Conservation (phyloP, 2,888 invertebrate genomes). For the Dynastes hyllus region DNA sequence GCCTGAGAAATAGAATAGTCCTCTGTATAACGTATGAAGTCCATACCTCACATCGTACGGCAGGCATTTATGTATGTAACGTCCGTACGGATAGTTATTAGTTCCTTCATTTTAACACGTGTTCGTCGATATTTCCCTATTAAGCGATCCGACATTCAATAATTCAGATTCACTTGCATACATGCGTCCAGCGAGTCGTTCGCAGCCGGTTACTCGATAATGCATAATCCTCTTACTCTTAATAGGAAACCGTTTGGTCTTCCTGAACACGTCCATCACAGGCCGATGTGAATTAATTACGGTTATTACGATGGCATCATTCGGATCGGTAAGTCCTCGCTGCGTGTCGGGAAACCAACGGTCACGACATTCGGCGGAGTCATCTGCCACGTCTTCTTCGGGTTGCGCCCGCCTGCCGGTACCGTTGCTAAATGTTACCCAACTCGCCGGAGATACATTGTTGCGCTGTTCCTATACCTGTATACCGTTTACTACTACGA, state of each 20-base stretch:
- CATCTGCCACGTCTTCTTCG: constrained; percentile 10
- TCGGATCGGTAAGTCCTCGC: constrained; percentile 18
- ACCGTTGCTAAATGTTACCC: constrained; percentile 17
- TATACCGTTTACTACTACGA: neutral
- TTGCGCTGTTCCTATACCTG: neutral
- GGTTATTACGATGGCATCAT: constrained; percentile 16
- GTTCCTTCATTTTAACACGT: constrained; percentile 41
- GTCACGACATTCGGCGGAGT: constrained; percentile 26
- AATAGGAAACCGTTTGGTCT: constrained; percentile 37
- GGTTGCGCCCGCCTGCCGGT: neutral
- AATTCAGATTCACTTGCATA: constrained; percentile 2
- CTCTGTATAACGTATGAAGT: neutral
- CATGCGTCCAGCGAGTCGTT: neutral
- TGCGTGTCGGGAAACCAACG: constrained; percentile 30
- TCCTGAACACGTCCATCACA: constrained; percentile 40
- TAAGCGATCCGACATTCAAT: constrained; percentile 21
- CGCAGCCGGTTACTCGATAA: constrained; percentile 4
- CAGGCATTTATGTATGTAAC: neutral
- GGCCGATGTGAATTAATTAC: constrained; percentile 43
- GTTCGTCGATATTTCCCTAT: constrained; percentile 38
- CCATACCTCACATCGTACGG: too few relatives aligned
- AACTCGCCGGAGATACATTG: neutral
- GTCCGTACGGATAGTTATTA: constrained; percentile 25
- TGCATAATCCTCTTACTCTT: constrained; percentile 30
- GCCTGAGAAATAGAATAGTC: neutral